Evolutionary conservation across 2,797 vertebrate species (phyloP).

Genomic region (Muraenolepis orangiensis): DNA sequence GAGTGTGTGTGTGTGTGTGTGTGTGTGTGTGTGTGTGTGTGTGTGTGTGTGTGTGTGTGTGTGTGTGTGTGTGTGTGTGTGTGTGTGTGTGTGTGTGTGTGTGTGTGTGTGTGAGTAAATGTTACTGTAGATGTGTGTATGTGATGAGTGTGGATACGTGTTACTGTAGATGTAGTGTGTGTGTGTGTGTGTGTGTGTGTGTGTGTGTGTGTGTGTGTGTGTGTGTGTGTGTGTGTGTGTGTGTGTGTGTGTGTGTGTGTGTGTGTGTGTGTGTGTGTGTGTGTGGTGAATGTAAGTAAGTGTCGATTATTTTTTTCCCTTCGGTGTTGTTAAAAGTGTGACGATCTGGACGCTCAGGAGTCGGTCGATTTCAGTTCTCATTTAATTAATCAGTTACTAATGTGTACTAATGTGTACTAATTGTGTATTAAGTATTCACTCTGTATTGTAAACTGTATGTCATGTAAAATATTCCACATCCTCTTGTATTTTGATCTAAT

Average conservation of each 20-base stretch:
- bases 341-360: slow-evolving; percentile 11
- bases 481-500: slow-evolving; percentile 5
- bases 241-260: too few relatives aligned
- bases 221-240: too few relatives aligned
- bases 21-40: too few relatives aligned
- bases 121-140: slow-evolving; percentile 55
- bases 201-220: too few relatives aligned
- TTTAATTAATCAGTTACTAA: too few relatives aligned
- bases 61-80: too few relatives aligned
- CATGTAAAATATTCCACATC: slow-evolving; percentile 15
- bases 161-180: slow-evolving; percentile 52
- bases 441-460: slow-evolving; percentile 7
- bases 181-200: too few relatives aligned
- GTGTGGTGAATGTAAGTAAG: slow-evolving; percentile 58
- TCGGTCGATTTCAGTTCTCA: slow-evolving; percentile 12
- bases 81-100: too few relatives aligned
- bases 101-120: too few relatives aligned
- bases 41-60: too few relatives aligned
- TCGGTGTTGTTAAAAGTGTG: slow-evolving; percentile 31
- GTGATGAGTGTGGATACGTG: slow-evolving; percentile 55
- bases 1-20: slow-evolving; percentile 56
- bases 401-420: too few relatives aligned
- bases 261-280: too few relatives aligned
- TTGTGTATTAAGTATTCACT: background rate
- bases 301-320: slow-evolving; percentile 23